phyloP scores from a whole-genome alignment of 2,113 vertebrate genomes.

The Thomomys bottae region DNA sequence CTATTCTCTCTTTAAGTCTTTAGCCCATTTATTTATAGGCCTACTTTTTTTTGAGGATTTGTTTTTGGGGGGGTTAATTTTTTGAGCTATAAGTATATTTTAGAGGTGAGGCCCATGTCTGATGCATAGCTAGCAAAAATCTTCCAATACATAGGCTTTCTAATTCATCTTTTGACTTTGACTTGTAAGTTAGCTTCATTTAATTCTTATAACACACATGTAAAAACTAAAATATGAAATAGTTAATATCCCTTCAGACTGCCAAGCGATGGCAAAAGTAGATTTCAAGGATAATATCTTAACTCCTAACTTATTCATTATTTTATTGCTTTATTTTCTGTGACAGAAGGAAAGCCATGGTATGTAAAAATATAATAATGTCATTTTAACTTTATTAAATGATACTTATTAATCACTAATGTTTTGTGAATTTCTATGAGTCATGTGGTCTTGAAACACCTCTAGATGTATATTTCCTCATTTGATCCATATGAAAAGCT shows the following conservation, averaged over 20 bases:
- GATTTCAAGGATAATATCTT: neutral
- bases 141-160: no score
- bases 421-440: neutral
- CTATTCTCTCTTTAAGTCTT: no score
- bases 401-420: neutral
- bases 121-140: no score
- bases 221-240: conserved; percentile 9
- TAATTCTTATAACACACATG: neutral
- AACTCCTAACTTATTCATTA: neutral
- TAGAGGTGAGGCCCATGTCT: no score
- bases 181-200: no score
- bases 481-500: neutral
- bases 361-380: neutral
- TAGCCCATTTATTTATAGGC: no score
- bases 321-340: neutral
- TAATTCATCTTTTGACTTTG: no score
- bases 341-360: neutral
- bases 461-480: neutral
- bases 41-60: no score
- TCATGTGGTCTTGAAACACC: neutral
- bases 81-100: no score
- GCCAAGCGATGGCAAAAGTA: neutral
- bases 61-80: no score
- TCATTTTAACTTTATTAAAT: conserved; percentile 11
- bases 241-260: neutral